phyloP scores from a whole-genome alignment of 2,888 invertebrate species.

The Sphaeridia pumilis region DNA sequence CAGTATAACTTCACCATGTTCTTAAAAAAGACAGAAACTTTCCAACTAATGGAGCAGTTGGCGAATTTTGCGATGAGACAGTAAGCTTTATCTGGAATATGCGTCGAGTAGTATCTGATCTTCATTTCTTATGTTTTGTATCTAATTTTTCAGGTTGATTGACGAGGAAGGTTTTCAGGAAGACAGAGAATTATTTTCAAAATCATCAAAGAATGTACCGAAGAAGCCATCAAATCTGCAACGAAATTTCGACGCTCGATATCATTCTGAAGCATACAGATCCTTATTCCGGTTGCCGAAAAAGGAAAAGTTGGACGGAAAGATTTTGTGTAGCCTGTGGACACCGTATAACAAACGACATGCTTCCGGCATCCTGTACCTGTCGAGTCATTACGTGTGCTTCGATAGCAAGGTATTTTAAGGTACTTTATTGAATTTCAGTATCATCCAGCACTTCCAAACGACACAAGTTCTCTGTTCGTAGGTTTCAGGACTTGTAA shows the following conservation, averaged over 20 bases:
- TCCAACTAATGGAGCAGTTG: slow-evolving; percentile 82
- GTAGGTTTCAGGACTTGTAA: slow-evolving; percentile 66
- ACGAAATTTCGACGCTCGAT: slow-evolving; percentile 86
- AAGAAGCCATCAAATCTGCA: slow-evolving; percentile 86
- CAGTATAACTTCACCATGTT: slow-evolving; percentile 87
- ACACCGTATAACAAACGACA: slow-evolving; percentile 89
- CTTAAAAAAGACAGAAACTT: slow-evolving; percentile 76
- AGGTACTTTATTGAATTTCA: background rate
- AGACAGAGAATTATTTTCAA: slow-evolving; percentile 70
- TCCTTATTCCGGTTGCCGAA: slow-evolving; percentile 68
- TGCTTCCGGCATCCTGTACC: slow-evolving; percentile 73
- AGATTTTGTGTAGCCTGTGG: slow-evolving; percentile 68
- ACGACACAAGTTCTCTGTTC: background rate
- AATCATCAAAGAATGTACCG: slow-evolving; percentile 73
- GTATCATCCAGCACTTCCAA: background rate
- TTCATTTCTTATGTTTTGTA: background rate
- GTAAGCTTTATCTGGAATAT: slow-evolving; percentile 39
- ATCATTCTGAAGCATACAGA: slow-evolving; percentile 83
- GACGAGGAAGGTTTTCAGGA: slow-evolving; percentile 86
- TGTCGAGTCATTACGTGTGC: slow-evolving; percentile 90
- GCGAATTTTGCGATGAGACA: slow-evolving; percentile 95
- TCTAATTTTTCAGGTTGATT: slow-evolving; percentile 55
- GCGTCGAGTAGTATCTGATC: background rate
- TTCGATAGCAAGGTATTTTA: slow-evolving; percentile 75
- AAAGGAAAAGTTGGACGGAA: slow-evolving; percentile 84